These are phyloP conservation scores for Panzeria rudis DNA, from an alignment of 2,888 invertebrate species.

Conservation along the genomic window DNA sequence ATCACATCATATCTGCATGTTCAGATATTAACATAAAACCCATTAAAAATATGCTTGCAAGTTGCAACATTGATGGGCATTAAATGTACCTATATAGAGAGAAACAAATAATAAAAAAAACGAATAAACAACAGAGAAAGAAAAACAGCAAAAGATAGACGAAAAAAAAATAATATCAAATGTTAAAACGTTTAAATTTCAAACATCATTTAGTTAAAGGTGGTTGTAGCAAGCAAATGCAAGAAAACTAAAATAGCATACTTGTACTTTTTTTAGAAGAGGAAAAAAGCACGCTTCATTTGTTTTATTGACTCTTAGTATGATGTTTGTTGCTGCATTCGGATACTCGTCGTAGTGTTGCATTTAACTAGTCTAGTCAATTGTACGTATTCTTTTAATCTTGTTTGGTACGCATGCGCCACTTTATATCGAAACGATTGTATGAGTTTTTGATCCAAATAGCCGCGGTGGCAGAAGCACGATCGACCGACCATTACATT, in stretches of 20 bases:
- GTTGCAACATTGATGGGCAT: conserved; percentile 61
- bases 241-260: conserved; percentile 20
- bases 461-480: conserved; percentile 27
- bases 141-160: conserved; percentile 11
- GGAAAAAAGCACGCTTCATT: conserved; percentile 68
- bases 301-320: conserved; percentile 68
- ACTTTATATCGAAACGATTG: conserved; percentile 64
- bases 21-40: conserved; percentile 66
- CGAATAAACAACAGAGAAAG: background rate
- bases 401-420: conserved; percentile 66
- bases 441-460: conserved; percentile 28
- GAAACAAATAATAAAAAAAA: conserved; percentile 2
- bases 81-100: conserved; percentile 5
- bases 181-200: conserved; percentile 68
- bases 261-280: background rate
- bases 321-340: conserved; percentile 39
- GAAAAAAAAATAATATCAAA: conserved; percentile 59
- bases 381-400: conserved; percentile 34
- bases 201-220: conserved; percentile 68
- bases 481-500: conserved; percentile 37
- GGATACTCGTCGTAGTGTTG: conserved; percentile 44
- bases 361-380: conserved; percentile 62
- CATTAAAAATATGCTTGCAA: conserved; percentile 66
- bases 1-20: conserved; percentile 61
- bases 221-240: conserved; percentile 51